Percentiles rank a stretch among this genome's conserved stretches.
Evolutionary conservation across 2,797 vertebrate species (phyloP).

Genomic region (Xenops minutus): DNA sequence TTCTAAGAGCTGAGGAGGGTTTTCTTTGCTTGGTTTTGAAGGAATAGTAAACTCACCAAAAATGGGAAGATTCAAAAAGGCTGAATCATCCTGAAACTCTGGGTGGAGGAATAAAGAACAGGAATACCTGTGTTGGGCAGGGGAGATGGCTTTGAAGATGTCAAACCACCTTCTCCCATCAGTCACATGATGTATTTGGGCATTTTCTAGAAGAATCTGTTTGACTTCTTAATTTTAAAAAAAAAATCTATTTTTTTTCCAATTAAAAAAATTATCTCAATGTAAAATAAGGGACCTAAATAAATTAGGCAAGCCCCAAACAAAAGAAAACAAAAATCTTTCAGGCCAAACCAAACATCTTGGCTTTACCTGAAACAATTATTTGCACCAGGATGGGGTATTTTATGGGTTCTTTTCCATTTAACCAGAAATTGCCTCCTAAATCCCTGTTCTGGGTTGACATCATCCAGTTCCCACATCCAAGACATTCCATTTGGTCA

Average conservation of each 20-base stretch:
- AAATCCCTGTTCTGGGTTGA: neutral
- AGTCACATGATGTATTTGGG: neutral
- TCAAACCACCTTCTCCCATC: neutral
- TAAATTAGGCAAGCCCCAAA: neutral
- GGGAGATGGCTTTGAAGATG: neutral
- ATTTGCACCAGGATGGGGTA: neutral
- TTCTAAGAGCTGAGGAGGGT: neutral
- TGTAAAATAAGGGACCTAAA: neutral
- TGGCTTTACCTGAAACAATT: neutral
- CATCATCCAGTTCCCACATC: neutral
- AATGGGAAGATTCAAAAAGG: neutral
- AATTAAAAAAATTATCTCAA: neutral
- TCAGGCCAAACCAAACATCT: neutral
- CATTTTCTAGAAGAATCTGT: neutral
- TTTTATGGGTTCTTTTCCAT: neutral
- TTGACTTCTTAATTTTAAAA: neutral
- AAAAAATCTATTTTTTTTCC: neutral
- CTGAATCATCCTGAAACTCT: constrained; percentile 39
- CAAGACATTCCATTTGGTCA: neutral
- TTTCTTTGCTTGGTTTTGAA: neutral
- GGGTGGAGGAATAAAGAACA: neutral
- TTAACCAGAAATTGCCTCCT: neutral
- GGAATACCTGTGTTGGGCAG: neutral
- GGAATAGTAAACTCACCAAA: neutral
- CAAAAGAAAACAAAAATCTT: neutral